phyloP scores from a whole-genome alignment of 2,888 invertebrate species.

The Megalurothrips usitatus region DNA sequence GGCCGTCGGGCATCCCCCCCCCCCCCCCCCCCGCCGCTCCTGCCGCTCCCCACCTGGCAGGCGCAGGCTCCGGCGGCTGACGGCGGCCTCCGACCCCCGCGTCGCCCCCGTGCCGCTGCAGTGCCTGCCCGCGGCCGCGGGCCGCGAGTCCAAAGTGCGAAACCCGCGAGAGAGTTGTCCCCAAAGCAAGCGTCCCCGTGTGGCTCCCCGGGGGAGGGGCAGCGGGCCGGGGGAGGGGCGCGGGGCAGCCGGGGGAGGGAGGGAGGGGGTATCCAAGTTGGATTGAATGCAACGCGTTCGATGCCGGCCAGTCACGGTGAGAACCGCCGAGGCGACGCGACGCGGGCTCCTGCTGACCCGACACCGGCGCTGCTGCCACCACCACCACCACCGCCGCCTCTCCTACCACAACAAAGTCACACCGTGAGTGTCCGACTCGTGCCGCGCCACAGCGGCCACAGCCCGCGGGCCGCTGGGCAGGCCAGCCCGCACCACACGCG shows the following conservation, averaged over 20 bases:
- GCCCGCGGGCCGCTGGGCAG: not conserved
- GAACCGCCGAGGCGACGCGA: not conserved
- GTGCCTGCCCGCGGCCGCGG: not conserved
- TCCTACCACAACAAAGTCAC: not conserved
- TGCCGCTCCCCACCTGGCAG: too few relatives aligned
- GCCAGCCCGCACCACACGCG: too few relatives aligned
- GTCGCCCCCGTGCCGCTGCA: not conserved
- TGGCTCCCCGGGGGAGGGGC: not conserved
- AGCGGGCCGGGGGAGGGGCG: not conserved
- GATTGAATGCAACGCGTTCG: not conserved
- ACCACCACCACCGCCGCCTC: not conserved
- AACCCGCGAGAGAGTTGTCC: constrained; percentile 11
- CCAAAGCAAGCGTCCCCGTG: too few relatives aligned
- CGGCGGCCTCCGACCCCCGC: not conserved
- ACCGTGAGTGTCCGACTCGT: not conserved
- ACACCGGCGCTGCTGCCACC: not conserved
- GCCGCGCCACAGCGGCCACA: not conserved
- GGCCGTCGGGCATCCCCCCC: too few relatives aligned
- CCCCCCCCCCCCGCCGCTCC: too few relatives aligned
- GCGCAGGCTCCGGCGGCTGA: too few relatives aligned
- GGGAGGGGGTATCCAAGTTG: not conserved
- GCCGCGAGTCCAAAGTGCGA: constrained; percentile 3
- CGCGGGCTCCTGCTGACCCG: not conserved
- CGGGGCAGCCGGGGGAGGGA: not conserved
- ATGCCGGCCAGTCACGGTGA: not conserved